Percentiles rank a stretch among this genome's conserved stretches.
phyloP scores from a whole-genome alignment of 2,797 vertebrate species.

The Pyrocephalus nanus region DNA sequence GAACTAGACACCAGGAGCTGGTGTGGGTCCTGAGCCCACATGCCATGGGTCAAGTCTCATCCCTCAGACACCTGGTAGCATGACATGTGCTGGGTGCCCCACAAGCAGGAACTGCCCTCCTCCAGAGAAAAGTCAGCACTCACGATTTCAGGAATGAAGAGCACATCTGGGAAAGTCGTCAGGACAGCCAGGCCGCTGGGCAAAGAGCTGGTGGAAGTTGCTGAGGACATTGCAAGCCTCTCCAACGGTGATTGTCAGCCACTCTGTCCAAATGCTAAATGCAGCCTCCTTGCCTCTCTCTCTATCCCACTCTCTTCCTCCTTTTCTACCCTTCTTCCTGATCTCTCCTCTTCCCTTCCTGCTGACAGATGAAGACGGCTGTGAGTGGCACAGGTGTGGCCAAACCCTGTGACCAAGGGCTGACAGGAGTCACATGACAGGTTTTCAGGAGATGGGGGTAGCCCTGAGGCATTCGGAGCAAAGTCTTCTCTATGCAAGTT shows the following conservation, averaged over 20 bases:
- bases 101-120: not conserved
- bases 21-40: accelerated
- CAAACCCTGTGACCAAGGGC: not conserved
- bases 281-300: not conserved
- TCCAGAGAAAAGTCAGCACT: not conserved
- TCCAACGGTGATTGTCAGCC: accelerated
- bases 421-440: not conserved
- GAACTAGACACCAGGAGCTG: not conserved
- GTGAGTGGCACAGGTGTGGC: not conserved
- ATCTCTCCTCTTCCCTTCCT: not conserved
- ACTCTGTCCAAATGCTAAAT: not conserved
- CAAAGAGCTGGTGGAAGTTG: not conserved
- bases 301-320: not conserved
- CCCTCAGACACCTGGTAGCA: not conserved
- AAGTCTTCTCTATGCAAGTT: not conserved
- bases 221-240: not conserved
- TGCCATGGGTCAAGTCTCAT: too few species aligned
- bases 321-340: not conserved
- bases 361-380: not conserved
- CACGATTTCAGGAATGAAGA: slow-evolving; percentile 57
- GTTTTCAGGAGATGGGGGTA: not conserved
- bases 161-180: slow-evolving; percentile 38
- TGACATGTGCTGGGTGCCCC: accelerated
- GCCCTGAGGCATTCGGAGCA: not conserved
- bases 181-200: slow-evolving; percentile 38